Conservation (phyloP, 2,113 vertebrate species). For the Antechinus flavipes region DNA sequence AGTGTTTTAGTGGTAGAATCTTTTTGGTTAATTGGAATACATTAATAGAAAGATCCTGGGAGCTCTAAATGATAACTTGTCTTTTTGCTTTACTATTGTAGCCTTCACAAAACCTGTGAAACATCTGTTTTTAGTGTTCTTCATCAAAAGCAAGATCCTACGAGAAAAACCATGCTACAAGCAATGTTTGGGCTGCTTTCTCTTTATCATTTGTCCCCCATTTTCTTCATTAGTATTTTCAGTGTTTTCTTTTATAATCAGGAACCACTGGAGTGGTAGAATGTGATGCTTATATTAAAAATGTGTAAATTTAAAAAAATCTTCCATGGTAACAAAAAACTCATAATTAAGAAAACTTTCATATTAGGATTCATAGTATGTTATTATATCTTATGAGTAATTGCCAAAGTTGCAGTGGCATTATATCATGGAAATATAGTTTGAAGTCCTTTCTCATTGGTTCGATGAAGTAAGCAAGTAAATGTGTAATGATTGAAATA, state of each 20-base stretch:
- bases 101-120: not conserved
- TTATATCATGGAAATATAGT: not conserved
- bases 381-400: not conserved
- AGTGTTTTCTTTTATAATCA: not conserved
- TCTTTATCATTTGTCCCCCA: not conserved
- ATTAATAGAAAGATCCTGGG: not conserved
- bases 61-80: not conserved
- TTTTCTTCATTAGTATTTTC: not conserved
- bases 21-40: not conserved
- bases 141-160: not conserved
- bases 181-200: not conserved
- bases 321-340: not conserved
- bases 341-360: not conserved
- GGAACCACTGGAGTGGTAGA: not conserved
- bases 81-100: not conserved
- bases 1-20: not conserved
- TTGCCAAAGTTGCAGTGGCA: not conserved
- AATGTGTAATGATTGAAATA: not conserved
- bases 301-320: not conserved
- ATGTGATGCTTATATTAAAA: not conserved
- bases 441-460: not conserved
- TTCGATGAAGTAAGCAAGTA: not conserved
- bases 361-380: not conserved
- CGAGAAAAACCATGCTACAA: not conserved
- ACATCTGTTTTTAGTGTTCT: not conserved